Conservation (phyloP, 23 tunicate species). For the Oikopleura dioica region DNA sequence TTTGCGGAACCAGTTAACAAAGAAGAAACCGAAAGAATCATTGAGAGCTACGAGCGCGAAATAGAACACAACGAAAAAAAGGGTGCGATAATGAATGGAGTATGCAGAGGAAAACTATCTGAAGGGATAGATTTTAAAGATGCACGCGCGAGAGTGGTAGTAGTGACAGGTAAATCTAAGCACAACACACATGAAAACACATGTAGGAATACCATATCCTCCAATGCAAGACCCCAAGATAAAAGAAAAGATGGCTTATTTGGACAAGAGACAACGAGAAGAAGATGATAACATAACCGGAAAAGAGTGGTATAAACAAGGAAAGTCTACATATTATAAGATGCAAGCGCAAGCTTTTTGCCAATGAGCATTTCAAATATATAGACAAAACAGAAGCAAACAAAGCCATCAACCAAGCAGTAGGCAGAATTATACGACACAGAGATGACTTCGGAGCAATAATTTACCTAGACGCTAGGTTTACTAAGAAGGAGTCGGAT, state of each 20-base stretch:
- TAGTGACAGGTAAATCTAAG: slow-evolving; percentile 59
- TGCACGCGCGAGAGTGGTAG: slow-evolving; percentile 64
- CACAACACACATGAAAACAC: slow-evolving; percentile 11
- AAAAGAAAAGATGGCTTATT: too few relatives aligned
- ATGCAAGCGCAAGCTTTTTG: too few relatives aligned
- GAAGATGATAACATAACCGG: too few relatives aligned
- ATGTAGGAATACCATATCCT: not conserved
- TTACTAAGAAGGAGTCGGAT: slow-evolving; percentile 1
- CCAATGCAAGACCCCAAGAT: too few relatives aligned
- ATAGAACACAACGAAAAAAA: too few relatives aligned
- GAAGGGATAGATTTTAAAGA: slow-evolving; percentile 80
- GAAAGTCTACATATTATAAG: too few relatives aligned
- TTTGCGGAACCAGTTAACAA: slow-evolving; percentile 29
- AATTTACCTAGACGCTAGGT: slow-evolving; percentile 56
- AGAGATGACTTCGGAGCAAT: slow-evolving; percentile 87
- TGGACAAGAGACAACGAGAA: too few relatives aligned
- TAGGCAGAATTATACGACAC: slow-evolving; percentile 81
- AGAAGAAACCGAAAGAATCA: slow-evolving; percentile 25
- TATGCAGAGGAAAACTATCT: slow-evolving; percentile 79
- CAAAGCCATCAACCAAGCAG: slow-evolving; percentile 77
- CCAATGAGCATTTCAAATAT: too few relatives aligned
- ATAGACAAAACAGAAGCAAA: slow-evolving; percentile 77
- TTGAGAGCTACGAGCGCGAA: slow-evolving; percentile 54
- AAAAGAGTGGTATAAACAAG: slow-evolving; percentile 76
- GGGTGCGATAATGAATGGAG: slow-evolving; percentile 55